Evolutionary conservation across 2,888 invertebrate species (phyloP).

Genomic region (Nezara viridula): DNA sequence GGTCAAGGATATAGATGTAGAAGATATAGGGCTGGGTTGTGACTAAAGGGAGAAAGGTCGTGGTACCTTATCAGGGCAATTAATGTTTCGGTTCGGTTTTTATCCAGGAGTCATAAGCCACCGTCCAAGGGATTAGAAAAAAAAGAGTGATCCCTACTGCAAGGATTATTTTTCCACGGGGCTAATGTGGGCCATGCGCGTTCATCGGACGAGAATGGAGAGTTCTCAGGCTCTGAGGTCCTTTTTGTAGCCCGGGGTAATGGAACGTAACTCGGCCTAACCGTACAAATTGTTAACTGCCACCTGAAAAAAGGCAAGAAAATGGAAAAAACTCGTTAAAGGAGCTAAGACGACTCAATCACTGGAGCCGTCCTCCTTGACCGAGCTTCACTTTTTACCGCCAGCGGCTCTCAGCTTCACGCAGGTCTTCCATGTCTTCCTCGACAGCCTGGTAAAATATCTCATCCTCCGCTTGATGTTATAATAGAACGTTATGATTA

Average conservation of each 20-base stretch:
- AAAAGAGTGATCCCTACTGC: background rate
- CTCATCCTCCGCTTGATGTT: background rate
- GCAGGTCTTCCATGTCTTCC: background rate
- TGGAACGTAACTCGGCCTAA: slow-evolving; percentile 63
- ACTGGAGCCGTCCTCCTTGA: slow-evolving; percentile 51
- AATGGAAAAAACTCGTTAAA: slow-evolving; percentile 57
- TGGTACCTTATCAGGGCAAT: background rate
- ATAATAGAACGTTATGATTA: background rate
- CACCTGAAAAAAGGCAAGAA: slow-evolving; percentile 48
- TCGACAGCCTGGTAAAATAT: background rate
- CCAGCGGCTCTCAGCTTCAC: background rate
- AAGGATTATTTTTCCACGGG: background rate
- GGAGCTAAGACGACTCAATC: slow-evolving; percentile 57
- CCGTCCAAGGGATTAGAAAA: background rate
- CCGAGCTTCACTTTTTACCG: slow-evolving; percentile 43
- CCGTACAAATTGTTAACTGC: slow-evolving; percentile 64
- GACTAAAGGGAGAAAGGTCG: too few species aligned
- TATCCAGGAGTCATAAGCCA: background rate
- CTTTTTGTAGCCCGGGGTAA: slow-evolving; percentile 55
- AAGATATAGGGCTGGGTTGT: background rate
- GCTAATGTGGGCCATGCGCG: slow-evolving; percentile 20
- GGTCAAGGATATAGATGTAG: background rate
- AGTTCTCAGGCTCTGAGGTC: slow-evolving; percentile 32
- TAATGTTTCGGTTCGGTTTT: background rate
- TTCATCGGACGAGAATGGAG: slow-evolving; percentile 6